phyloP scores from a whole-genome alignment of 2,113 vertebrate species.

The Melanostigma gelatinosum region DNA sequence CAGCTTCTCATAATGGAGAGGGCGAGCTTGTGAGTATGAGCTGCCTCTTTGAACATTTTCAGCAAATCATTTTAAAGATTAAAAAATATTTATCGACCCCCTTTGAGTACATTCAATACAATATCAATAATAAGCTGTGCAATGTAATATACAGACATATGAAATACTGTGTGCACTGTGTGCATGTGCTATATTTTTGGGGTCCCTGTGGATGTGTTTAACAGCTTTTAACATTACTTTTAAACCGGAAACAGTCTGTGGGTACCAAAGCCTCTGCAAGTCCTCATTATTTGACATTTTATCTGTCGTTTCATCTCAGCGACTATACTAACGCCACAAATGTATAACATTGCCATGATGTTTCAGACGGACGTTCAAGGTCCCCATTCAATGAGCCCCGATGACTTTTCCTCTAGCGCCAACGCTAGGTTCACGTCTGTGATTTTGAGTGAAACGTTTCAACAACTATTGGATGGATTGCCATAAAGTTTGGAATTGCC shows the following conservation, averaged over 20 bases:
- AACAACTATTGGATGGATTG: not conserved
- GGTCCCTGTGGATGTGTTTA: not conserved
- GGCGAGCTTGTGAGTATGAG: not conserved
- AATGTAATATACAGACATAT: constrained; percentile 2
- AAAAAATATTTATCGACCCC: not conserved
- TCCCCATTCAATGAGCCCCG: no score
- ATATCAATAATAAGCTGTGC: not conserved
- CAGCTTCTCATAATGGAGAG: not conserved
- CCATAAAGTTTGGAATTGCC: no score
- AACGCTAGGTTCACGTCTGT: not conserved
- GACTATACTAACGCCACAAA: not conserved
- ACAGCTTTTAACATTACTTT: constrained; percentile 9
- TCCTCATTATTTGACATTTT: constrained; percentile 26
- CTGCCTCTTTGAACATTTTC: not conserved
- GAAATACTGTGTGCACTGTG: not conserved
- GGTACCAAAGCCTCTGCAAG: not conserved
- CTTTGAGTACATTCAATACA: not conserved
- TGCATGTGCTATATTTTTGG: not conserved
- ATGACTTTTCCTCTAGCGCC: no score
- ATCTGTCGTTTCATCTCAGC: not conserved
- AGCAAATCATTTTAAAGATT: not conserved
- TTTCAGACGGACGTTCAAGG: not conserved
- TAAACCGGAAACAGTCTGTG: not conserved
- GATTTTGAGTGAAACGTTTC: not conserved
- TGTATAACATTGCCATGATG: not conserved